phyloP scores from a whole-genome alignment of 2,113 vertebrate genomes.

The Leucopsar rothschildi region DNA sequence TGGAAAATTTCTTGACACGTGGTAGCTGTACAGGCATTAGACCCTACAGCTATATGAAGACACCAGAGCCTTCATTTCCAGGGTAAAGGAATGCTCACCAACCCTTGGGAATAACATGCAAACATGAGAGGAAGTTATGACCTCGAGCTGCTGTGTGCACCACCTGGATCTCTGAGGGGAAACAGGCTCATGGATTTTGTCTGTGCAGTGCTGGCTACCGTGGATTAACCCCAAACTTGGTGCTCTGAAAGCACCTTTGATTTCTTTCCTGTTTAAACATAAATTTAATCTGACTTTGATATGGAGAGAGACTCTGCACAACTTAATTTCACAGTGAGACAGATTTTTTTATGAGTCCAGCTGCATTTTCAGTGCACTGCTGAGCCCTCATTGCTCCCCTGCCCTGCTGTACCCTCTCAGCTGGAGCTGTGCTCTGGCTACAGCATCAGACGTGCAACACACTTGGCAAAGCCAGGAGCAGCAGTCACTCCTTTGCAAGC shows the following conservation, averaged over 20 bases:
- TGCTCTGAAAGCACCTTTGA: background rate
- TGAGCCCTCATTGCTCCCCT: background rate
- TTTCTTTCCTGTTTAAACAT: background rate
- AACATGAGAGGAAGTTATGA: background rate
- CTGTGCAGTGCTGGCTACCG: fast-evolving
- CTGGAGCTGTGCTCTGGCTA: background rate
- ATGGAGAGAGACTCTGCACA: background rate
- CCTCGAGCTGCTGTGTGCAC: fast-evolving
- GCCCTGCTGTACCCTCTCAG: background rate
- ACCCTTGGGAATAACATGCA: background rate
- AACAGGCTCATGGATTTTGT: background rate
- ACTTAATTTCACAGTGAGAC: background rate
- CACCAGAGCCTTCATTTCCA: background rate
- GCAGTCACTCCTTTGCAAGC: background rate
- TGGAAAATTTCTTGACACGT: background rate
- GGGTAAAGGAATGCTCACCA: background rate
- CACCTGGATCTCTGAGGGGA: background rate
- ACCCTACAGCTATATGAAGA: background rate
- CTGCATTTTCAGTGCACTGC: background rate
- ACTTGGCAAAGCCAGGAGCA: background rate
- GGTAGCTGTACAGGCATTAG: background rate
- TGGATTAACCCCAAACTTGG: fast-evolving
- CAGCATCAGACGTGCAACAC: fast-evolving
- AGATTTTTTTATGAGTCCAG: background rate
- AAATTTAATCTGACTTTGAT: background rate